Evolutionary conservation across 92 coral and sea anemone genomes (phyloP).

Genomic region (Epizoanthus rinbou): DNA sequence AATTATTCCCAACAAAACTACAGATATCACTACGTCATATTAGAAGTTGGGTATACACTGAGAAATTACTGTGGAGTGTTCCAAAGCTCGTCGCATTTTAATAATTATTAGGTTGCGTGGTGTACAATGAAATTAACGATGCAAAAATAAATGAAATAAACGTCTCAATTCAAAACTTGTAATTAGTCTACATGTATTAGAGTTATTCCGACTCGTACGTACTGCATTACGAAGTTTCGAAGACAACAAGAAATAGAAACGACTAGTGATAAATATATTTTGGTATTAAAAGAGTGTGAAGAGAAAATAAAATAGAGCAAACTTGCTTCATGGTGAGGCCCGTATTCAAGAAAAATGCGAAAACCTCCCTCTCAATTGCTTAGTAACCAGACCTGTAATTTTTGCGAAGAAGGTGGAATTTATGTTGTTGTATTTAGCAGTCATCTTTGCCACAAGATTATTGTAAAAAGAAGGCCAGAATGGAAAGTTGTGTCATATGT

Average conservation of each 20-base stretch:
- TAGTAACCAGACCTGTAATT: conserved; percentile 43
- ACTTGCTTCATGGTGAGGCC: background rate
- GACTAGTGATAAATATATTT: background rate
- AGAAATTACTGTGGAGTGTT: background rate
- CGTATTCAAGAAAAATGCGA: conserved; percentile 7
- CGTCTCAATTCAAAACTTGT: conserved; percentile 9
- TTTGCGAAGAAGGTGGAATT: conserved; percentile 25
- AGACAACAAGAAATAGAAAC: conserved; percentile 6
- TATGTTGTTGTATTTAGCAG: conserved; percentile 19
- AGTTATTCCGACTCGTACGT: conserved; percentile 21
- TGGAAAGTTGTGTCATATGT: conserved; percentile 38
- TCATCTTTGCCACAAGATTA: conserved; percentile 16
- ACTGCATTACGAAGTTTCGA: background rate
- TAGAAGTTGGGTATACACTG: conserved; percentile 7
- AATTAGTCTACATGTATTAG: background rate
- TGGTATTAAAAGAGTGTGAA: conserved; percentile 7
- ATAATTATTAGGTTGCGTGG: conserved; percentile 4
- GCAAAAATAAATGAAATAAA: conserved; percentile 1
- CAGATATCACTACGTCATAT: conserved; percentile 20
- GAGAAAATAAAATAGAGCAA: background rate
- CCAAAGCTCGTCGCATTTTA: conserved; percentile 14
- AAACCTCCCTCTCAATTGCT: conserved; percentile 13
- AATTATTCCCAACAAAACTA: conserved; percentile 16
- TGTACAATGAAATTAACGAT: conserved; percentile 23
- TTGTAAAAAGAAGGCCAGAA: background rate